Percentiles rank a stretch among this genome's conserved stretches.
Evolutionary conservation across 53 echinoderm and acorn worm genomes (phyloP).

Genomic region (Pentamera pediparva): DNA sequence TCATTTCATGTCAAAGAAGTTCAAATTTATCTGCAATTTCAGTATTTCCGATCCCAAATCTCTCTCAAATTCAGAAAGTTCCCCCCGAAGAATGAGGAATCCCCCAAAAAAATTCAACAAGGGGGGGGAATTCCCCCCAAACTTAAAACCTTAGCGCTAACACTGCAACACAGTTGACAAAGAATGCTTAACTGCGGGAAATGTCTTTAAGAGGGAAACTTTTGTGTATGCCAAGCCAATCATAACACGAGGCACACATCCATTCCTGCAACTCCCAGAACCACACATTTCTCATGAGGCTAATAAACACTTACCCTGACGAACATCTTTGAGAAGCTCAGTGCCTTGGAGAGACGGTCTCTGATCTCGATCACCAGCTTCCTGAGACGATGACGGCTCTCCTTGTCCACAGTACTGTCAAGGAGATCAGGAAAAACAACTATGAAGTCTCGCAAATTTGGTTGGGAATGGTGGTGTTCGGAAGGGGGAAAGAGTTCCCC

Average conservation of each 20-base stretch:
- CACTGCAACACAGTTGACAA: neutral
- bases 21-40: too few relatives aligned
- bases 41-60: too few relatives aligned
- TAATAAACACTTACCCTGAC: constrained; percentile 53
- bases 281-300: neutral
- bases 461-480: too few relatives aligned
- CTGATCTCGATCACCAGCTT: constrained; percentile 76
- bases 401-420: constrained; percentile 47
- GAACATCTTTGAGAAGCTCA: constrained; percentile 94
- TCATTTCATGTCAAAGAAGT: too few relatives aligned
- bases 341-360: constrained; percentile 88
- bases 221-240: neutral
- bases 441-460: neutral
- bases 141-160: neutral
- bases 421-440: neutral
- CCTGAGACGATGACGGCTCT: constrained; percentile 48
- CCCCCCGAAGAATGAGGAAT: too few relatives aligned
- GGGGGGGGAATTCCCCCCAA: too few relatives aligned
- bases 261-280: neutral
- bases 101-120: too few relatives aligned
- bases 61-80: too few relatives aligned
- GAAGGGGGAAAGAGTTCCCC: too few relatives aligned
- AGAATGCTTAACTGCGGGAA: too few relatives aligned
- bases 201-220: neutral
- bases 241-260: neutral